Conservation (phyloP, 2,113 vertebrate species). For the Cairina moschata region DNA sequence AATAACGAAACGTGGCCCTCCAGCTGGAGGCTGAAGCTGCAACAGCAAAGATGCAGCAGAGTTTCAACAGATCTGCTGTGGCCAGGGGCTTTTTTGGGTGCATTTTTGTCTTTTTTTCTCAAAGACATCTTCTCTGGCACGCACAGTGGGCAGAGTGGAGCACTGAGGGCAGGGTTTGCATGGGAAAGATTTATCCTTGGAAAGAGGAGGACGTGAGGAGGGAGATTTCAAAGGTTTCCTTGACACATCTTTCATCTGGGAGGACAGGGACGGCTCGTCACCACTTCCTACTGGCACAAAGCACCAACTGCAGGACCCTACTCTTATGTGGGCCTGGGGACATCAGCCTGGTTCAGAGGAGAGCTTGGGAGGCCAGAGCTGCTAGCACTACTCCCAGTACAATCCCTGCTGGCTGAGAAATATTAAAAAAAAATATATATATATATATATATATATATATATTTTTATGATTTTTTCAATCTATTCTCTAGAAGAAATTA, state of each 20-base stretch:
- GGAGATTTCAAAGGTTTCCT: neutral
- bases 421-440: neutral
- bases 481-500: constrained; percentile 1
- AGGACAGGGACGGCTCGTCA: fast-evolving
- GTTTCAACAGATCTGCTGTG: neutral
- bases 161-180: neutral
- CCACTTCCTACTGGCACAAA: neutral
- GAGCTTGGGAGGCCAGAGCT: neutral
- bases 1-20: neutral
- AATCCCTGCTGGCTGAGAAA: neutral
- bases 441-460: too few species aligned
- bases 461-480: neutral
- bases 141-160: neutral
- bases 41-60: neutral
- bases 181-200: neutral
- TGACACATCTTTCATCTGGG: neutral
- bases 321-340: neutral
- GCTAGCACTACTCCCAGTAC: neutral
- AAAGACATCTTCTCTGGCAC: neutral
- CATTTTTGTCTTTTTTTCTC: neutral
- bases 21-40: neutral
- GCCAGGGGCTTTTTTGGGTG: neutral
- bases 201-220: neutral
- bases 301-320: neutral
- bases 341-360: neutral